phyloP scores from a whole-genome alignment of 2,797 vertebrate genomes.

The Myiotriccus ornatus region DNA sequence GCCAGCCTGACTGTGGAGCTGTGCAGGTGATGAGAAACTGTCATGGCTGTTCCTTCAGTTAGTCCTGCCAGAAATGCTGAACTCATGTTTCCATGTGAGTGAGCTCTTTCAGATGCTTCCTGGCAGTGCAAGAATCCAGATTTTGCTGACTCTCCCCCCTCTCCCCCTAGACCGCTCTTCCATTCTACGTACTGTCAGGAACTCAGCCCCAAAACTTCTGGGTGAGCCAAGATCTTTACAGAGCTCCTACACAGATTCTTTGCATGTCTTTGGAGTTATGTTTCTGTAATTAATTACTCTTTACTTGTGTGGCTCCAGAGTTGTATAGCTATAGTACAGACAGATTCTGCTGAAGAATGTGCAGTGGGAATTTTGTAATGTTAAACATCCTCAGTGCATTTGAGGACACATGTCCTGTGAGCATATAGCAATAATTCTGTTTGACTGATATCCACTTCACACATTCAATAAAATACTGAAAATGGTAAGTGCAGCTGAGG shows the following conservation, averaged over 20 bases:
- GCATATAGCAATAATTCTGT: slow-evolving; percentile 31
- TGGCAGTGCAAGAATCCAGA: background rate
- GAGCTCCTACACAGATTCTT: slow-evolving; percentile 44
- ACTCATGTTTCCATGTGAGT: background rate
- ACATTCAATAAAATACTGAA: slow-evolving; percentile 51
- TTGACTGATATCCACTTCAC: slow-evolving; percentile 54
- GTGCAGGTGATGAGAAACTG: background rate
- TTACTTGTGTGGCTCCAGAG: slow-evolving; percentile 10
- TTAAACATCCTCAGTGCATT: slow-evolving; percentile 19
- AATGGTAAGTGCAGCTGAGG: slow-evolving; percentile 62
- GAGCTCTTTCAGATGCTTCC: background rate
- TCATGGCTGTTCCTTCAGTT: background rate
- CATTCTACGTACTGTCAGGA: background rate
- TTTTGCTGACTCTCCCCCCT: background rate
- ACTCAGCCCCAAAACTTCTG: background rate
- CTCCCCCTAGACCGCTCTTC: background rate
- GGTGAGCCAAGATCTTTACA: slow-evolving; percentile 5
- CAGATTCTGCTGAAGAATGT: background rate
- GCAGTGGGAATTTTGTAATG: slow-evolving; percentile 27
- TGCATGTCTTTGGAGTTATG: slow-evolving; percentile 4
- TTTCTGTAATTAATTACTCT: slow-evolving; percentile 38
- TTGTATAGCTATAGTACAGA: background rate
- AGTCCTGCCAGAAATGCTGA: background rate
- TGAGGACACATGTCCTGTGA: slow-evolving; percentile 36
- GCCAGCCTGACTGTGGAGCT: background rate